Percentiles rank a stretch among this genome's conserved stretches.
These are phyloP conservation scores for Clusia tigrina DNA, from an alignment of 2,888 invertebrate genomes.

Conservation along the genomic window DNA sequence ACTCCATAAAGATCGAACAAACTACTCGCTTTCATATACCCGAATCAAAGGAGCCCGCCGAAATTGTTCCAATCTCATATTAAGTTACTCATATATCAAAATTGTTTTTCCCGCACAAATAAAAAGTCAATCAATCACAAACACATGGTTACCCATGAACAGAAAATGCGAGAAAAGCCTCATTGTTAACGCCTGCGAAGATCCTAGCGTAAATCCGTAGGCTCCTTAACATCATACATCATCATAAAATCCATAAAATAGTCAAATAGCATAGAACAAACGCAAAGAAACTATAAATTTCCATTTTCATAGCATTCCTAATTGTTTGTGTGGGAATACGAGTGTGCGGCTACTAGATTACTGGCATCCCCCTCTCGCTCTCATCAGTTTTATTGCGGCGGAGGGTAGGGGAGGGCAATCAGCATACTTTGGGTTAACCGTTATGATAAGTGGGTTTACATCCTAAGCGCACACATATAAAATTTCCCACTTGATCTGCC, in stretches of 20 bases:
- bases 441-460: neutral
- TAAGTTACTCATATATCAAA: too few relatives aligned
- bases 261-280: neutral
- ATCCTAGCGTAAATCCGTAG: neutral
- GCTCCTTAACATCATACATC: neutral
- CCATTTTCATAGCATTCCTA: neutral
- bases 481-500: conserved; percentile 25
- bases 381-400: too few relatives aligned
- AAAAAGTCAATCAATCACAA: too few relatives aligned
- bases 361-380: too few relatives aligned
- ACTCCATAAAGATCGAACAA: too few relatives aligned
- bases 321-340: neutral
- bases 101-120: too few relatives aligned
- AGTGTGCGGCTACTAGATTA: neutral
- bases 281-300: neutral
- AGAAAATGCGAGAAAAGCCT: neutral
- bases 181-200: neutral
- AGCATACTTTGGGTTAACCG: conserved; percentile 1
- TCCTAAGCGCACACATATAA: conserved; percentile 2
- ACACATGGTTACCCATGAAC: neutral
- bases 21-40: too few relatives aligned
- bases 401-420: too few relatives aligned
- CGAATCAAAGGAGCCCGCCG: too few relatives aligned
- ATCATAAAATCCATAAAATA: neutral
- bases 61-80: neutral